phyloP scores from a whole-genome alignment of 2,797 vertebrate species.

The Acanthopagrus latus region DNA sequence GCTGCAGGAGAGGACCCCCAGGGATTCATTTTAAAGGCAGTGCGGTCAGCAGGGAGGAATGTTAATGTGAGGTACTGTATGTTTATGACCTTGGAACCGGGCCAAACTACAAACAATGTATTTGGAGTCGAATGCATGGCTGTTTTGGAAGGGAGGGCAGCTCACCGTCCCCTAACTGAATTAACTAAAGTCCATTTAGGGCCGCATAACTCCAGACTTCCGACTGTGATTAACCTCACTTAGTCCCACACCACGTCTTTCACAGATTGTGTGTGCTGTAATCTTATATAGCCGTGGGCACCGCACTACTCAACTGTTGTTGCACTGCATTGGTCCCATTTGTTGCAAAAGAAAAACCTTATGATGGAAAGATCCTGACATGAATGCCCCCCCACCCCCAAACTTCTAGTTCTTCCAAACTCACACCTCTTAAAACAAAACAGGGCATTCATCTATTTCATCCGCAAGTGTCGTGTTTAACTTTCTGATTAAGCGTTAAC shows the following conservation, averaged over 20 bases:
- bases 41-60: not conserved
- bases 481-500: constrained; percentile 34
- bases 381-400: not conserved
- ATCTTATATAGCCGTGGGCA: not conserved
- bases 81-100: not conserved
- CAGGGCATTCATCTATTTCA: not conserved
- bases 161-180: constrained; percentile 8
- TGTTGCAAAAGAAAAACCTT: constrained; percentile 6
- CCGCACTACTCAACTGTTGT: not conserved
- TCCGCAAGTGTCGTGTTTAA: constrained; percentile 5
- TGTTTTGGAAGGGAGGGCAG: not conserved
- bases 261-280: not conserved
- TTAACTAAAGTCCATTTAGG: constrained; percentile 14
- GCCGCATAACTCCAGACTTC: constrained; percentile 33
- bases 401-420: not conserved
- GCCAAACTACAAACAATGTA: not conserved
- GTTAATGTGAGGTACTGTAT: not conserved
- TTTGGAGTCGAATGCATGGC: no score
- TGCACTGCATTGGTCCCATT: not conserved
- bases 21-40: constrained; percentile 28
- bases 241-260: not conserved
- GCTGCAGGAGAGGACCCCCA: constrained; percentile 11
- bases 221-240: constrained; percentile 39
- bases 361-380: not conserved
- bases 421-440: not conserved